Base-by-base conservation (phyloP, 2,113 vertebrate genomes). In the Alces alces region DNA sequence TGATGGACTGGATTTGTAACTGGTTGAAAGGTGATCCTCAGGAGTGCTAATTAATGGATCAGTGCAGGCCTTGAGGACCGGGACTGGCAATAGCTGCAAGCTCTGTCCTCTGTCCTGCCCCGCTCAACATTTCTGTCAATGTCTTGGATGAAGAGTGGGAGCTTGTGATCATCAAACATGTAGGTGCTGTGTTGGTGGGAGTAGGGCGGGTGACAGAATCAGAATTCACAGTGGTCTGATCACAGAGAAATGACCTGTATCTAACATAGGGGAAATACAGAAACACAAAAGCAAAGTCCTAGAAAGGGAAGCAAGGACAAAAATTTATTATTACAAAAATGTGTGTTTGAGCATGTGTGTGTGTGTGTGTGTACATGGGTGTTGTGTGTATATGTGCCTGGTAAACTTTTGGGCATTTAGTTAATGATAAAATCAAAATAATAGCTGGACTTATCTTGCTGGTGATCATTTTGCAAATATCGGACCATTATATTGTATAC, bases 41-140 rank as follows among this genome's bases (percentile, higher is more conserved):
- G 1, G 13, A 89, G 33, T 88, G 47, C 19, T 94, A 93, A 97
- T 94, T 93, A 95, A 87, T 88, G 64, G 57, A 92, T 76, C n/a
- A 78, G 64, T 70, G n/a, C 6, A 12, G 78, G 61, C 17, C 23
- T 52, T 70, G 21, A 91, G 47, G 43, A 80, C 43, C 64, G 25
- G n/a, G 66, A 23, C 43, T 88, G 12, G 28, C 2, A 23, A 80
- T 9, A 92, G 8, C 57, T 30, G 0, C 2, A 60, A 83, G 45
- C n/a, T 76, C 21, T 80, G 45, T 43, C 50, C 47, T 91, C 93
- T 89, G 1, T 96, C 47, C 80, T 85, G 3, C 2, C 16, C 23
- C 66, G 8, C 85, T 96, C 47, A 30, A 45, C 57, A 58, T 45
- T 84, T 73, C 55, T 90, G n/a, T 85, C 73, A 80, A 2, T 30